Evolutionary conservation across 2,888 invertebrate genomes (phyloP).

Genomic region (Drosophila maculinotata): DNA sequence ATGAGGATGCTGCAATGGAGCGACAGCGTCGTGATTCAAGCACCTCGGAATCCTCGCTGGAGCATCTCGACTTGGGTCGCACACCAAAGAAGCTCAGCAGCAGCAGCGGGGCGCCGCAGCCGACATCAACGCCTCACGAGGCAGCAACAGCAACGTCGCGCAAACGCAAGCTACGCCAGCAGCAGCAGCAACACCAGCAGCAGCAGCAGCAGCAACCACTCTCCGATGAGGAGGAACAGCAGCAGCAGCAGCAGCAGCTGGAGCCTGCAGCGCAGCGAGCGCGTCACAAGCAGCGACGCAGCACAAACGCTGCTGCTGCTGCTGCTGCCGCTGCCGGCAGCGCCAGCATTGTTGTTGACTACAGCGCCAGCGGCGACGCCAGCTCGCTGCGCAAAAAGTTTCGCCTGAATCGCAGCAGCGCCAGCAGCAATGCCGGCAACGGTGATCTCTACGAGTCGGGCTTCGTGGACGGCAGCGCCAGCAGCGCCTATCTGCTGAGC

Average conservation of each 20-base stretch:
- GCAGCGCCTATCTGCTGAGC: constrained; percentile 73
- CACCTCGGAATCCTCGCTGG: constrained; percentile 85
- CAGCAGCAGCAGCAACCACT: constrained; percentile 30
- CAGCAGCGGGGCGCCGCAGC: constrained; percentile 62
- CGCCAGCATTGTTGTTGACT: constrained; percentile 74
- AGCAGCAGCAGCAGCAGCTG: constrained; percentile 34
- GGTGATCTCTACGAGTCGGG: constrained; percentile 81
- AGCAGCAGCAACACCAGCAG: constrained; percentile 25
- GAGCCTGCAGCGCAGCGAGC: constrained; percentile 55
- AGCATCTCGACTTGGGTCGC: constrained; percentile 84
- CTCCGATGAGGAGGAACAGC: constrained; percentile 69
- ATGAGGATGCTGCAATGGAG: constrained; percentile 73
- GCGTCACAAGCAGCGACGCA: constrained; percentile 81
- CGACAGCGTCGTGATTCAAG: constrained; percentile 83
- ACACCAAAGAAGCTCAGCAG: constrained; percentile 82
- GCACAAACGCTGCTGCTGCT: constrained; percentile 53
- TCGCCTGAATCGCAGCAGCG: constrained; percentile 79
- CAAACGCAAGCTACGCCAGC: constrained; percentile 45
- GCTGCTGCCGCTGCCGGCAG: constrained; percentile 54
- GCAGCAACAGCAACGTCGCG: constrained; percentile 56
- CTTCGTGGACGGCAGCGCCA: constrained; percentile 83
- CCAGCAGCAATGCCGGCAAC: constrained; percentile 34
- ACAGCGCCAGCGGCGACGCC: constrained; percentile 61
- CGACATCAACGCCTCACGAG: constrained; percentile 79
- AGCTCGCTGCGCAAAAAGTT: constrained; percentile 84